These are phyloP conservation scores for Polyergus mexicanus DNA, from an alignment of 1,140 invertebrate genomes.

Conservation along the genomic window DNA sequence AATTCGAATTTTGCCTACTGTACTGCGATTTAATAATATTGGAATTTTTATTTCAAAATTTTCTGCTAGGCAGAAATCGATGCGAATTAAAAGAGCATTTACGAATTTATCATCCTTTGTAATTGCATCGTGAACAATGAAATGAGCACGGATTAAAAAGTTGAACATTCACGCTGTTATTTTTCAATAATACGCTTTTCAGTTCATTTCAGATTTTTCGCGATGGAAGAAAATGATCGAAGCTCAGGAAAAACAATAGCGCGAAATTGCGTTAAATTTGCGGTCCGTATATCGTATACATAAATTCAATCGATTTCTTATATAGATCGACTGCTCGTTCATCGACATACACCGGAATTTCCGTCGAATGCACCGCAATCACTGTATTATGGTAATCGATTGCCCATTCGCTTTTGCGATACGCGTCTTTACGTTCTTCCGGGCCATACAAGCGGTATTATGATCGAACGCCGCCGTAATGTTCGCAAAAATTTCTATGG, in stretches of 20 bases:
- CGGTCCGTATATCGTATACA: slow-evolving; percentile 8
- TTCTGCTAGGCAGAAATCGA: slow-evolving; percentile 9
- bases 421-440: slow-evolving; percentile 43
- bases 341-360: slow-evolving; percentile 49
- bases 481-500: slow-evolving; percentile 41
- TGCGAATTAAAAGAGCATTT: slow-evolving; percentile 46
- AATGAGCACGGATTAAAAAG: slow-evolving; percentile 32
- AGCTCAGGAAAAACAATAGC: slow-evolving; percentile 9
- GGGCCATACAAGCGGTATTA: slow-evolving; percentile 13
- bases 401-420: slow-evolving; percentile 69
- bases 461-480: slow-evolving; percentile 41
- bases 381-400: slow-evolving; percentile 79
- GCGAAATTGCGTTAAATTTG: slow-evolving; percentile 32
- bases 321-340: slow-evolving; percentile 32
- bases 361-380: slow-evolving; percentile 70
- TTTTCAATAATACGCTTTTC: slow-evolving; percentile 9
- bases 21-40: background rate
- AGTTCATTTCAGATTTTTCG: background rate
- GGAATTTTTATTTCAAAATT: slow-evolving; percentile 33
- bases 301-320: slow-evolving; percentile 49
- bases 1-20: slow-evolving; percentile 3
- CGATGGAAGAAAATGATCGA: background rate
- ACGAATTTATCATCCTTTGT: slow-evolving; percentile 4
- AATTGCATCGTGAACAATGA: background rate
- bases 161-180: slow-evolving; percentile 10